Percentiles rank a stretch among this genome's conserved stretches.
Conservation (phyloP, 1,140 invertebrate genomes). For the Cydia strobilella region DNA sequence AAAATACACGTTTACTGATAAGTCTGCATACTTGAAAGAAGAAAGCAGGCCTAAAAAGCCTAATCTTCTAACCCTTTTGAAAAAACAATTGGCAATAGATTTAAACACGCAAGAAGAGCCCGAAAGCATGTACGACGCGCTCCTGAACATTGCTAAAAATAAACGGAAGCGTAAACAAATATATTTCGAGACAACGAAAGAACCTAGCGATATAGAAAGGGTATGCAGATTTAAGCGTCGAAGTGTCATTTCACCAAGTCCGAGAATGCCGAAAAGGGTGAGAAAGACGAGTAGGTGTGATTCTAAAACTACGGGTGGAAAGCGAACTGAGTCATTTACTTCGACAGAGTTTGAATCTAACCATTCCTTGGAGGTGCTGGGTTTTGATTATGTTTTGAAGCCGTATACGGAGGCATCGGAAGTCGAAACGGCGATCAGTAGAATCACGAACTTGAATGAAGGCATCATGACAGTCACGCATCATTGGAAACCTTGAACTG, state of each 20-base stretch:
- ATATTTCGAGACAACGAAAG: constrained; percentile 11
- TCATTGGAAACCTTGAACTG: not conserved
- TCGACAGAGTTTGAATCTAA: constrained; percentile 26
- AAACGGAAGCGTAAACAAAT: constrained; percentile 41
- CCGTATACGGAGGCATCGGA: too few species aligned
- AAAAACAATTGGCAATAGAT: constrained; percentile 48
- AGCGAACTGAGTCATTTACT: not conserved
- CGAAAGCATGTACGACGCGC: constrained; percentile 52
- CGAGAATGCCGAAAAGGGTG: not conserved
- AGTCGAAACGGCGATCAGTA: not conserved
- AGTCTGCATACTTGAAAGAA: not conserved
- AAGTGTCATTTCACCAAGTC: constrained; percentile 27
- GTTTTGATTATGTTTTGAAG: constrained; percentile 39
- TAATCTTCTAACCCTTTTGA: constrained; percentile 50
- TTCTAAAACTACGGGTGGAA: not conserved
- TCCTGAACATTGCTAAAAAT: constrained; percentile 53
- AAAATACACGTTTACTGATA: not conserved
- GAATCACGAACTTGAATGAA: constrained; percentile 1
- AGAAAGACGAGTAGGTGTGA: not conserved
- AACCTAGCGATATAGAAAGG: not conserved
- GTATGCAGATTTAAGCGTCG: constrained; percentile 40
- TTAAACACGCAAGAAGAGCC: constrained; percentile 44
- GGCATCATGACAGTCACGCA: not conserved
- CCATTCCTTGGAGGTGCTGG: constrained; percentile 53
- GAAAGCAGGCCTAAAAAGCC: constrained; percentile 45